A percentile compares a stretch with the other conserved stretches of the same genome.
phyloP scores from a whole-genome alignment of 2,113 vertebrate species.

The Salvelinus alpinus region DNA sequence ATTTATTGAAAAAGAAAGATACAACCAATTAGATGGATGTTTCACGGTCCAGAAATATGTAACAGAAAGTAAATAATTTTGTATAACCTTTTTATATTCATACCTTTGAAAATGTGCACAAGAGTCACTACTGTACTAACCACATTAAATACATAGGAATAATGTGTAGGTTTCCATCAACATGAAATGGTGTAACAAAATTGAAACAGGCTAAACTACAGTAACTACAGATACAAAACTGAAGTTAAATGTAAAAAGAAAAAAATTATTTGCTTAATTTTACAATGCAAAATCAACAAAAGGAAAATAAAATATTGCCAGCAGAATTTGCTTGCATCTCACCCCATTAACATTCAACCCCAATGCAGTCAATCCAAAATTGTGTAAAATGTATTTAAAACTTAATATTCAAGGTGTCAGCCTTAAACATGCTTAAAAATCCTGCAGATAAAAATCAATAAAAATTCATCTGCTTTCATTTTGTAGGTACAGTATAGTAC shows the following conservation, averaged over 20 bases:
- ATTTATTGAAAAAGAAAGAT: constrained; percentile 79
- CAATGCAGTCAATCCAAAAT: not conserved
- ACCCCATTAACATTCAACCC: not conserved
- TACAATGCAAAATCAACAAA: constrained; percentile 51
- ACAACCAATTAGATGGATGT: constrained; percentile 75
- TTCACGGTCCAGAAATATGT: constrained; percentile 69
- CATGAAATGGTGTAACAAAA: constrained; percentile 60
- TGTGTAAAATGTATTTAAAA: constrained; percentile 14
- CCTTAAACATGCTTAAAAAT: not conserved
- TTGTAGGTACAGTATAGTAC: constrained; percentile 30
- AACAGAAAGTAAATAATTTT: constrained; percentile 60
- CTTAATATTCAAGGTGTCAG: not conserved
- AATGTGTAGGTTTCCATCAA: constrained; percentile 59
- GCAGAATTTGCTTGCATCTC: constrained; percentile 60
- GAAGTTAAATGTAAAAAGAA: constrained; percentile 64
- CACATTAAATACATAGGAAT: constrained; percentile 60
- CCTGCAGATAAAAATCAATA: not conserved
- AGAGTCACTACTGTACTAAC: constrained; percentile 70
- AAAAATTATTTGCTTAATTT: too few relatives aligned
- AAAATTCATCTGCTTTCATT: not conserved
- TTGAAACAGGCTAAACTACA: constrained; percentile 56
- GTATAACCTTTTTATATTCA: constrained; percentile 49
- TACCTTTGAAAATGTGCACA: constrained; percentile 66
- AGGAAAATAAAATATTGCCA: constrained; percentile 60
- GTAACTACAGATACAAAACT: constrained; percentile 73